phyloP scores from a whole-genome alignment of 2,797 vertebrate species.

The Acipenser ruthenus region DNA sequence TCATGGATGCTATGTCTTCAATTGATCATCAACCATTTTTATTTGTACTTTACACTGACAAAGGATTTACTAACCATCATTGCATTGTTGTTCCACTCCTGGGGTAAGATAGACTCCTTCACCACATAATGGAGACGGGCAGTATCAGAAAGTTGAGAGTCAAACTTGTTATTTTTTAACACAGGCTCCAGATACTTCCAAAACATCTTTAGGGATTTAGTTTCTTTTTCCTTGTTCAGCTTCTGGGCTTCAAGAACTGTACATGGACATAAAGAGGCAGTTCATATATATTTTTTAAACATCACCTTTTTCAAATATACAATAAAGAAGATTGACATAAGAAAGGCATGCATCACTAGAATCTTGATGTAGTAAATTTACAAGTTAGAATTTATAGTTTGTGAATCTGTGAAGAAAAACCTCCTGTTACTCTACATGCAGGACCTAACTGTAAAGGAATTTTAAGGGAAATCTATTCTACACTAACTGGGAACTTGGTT shows the following conservation, averaged over 20 bases:
- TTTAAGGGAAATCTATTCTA: background rate
- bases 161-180: constrained; percentile 57
- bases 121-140: constrained; percentile 58
- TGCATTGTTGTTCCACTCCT: constrained; percentile 40
- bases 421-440: too few species aligned
- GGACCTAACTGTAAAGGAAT: too few species aligned
- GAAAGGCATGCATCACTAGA: background rate
- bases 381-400: too few species aligned
- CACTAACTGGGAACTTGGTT: background rate
- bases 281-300: too few species aligned
- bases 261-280: background rate
- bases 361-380: too few species aligned
- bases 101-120: constrained; percentile 39
- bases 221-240: constrained; percentile 27
- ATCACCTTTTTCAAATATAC: too few species aligned
- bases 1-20: too few species aligned
- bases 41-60: too few species aligned
- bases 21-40: too few species aligned
- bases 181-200: constrained; percentile 75
- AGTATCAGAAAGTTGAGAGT: constrained; percentile 68
- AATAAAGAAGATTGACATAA: background rate
- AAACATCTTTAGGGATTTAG: constrained; percentile 60
- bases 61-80: constrained; percentile 55
- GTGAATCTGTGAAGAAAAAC: too few species aligned
- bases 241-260: constrained; percentile 42